Percentiles rank a stretch among this genome's conserved stretches.
phyloP scores from a whole-genome alignment of 2,797 vertebrate species.

The Alauda arvensis region DNA sequence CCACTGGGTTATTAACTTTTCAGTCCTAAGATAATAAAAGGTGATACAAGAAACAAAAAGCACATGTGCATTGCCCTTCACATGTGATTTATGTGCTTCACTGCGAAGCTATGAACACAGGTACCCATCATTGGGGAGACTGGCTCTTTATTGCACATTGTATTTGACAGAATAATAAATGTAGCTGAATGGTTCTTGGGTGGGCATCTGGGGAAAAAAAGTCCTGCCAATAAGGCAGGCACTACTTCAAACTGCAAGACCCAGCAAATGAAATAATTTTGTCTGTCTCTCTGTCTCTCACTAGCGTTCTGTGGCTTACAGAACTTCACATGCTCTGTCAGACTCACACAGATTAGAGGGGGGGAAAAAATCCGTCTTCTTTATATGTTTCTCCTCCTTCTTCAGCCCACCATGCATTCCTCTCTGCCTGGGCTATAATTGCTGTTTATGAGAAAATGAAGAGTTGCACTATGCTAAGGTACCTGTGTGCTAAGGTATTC shows the following conservation, averaged over 20 bases:
- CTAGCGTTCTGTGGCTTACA: constrained; percentile 14
- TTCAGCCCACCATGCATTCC: not conserved
- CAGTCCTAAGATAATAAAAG: constrained; percentile 80
- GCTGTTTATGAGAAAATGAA: constrained; percentile 31
- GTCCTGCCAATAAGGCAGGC: constrained; percentile 26
- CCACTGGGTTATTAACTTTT: constrained; percentile 83
- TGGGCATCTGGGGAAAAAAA: constrained; percentile 49
- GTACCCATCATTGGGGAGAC: constrained; percentile 51
- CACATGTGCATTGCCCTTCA: constrained; percentile 58
- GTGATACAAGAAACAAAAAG: constrained; percentile 74
- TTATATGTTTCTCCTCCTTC: not conserved
- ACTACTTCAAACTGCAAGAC: constrained; percentile 38
- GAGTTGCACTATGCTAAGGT: not conserved
- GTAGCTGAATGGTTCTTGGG: constrained; percentile 39
- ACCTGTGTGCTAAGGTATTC: constrained; percentile 16
- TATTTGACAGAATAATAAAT: constrained; percentile 65
- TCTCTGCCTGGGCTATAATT: constrained; percentile 14
- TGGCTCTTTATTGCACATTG: constrained; percentile 61
- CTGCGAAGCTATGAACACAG: constrained; percentile 52
- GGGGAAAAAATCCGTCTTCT: not conserved
- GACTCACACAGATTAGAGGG: not conserved
- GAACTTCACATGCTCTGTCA: constrained; percentile 10
- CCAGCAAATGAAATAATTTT: constrained; percentile 54
- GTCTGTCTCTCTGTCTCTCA: constrained; percentile 31
- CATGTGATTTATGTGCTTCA: constrained; percentile 64